Evolutionary conservation across 2,888 invertebrate genomes (phyloP), one percentile per base, ranked within the genome.

Genomic region (Alsophila aescularia): DNA sequence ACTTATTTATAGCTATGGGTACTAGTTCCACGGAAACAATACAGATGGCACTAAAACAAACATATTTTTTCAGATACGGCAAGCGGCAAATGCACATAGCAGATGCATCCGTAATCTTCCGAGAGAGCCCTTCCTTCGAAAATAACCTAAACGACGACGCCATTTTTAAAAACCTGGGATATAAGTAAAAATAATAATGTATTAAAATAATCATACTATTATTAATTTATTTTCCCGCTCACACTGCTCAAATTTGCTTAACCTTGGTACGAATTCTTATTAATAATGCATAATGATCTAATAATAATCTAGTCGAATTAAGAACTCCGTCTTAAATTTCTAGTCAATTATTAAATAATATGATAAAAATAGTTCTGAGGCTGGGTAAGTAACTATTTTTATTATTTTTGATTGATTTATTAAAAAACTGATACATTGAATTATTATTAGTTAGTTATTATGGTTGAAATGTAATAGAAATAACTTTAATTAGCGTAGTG

Each of bases 1-100:
- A n/a, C n/a, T n/a, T n/a, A n/a, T n/a, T n/a, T n/a, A n/a, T n/a
- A n/a, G n/a, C n/a, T n/a, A n/a, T n/a, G n/a, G n/a, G n/a, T 5
- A 18, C 12, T 39, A 44, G 16, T 48, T 48, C 34, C 2, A 29
- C 0, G 12, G 5, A 14, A 8, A 2, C 32, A 54, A 8, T 40
- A 31, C 14, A 57, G 65, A 67, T 69, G 68, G 62, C 58, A 52
- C 24, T 59, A 27, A 43, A 37, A 39, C 14, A 37, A 12, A 5
- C 10, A 13, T 16, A 53, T 62, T 68, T 66, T 62, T 77, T 37
- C 84, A 91, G 90, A 80, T 91, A 87, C 52, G 90, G 90, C 37
- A 91, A 91, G 62, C 69, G 90, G 32, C 90, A 89, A 65, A 88
- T 87, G 89, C 90, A 85, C 60, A 85, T 90, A 81, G 82, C 90